A percentile compares a stretch with the other conserved stretches of the same genome.
phyloP scores from a whole-genome alignment of 1,140 invertebrate species.

The Drosophila auraria region DNA sequence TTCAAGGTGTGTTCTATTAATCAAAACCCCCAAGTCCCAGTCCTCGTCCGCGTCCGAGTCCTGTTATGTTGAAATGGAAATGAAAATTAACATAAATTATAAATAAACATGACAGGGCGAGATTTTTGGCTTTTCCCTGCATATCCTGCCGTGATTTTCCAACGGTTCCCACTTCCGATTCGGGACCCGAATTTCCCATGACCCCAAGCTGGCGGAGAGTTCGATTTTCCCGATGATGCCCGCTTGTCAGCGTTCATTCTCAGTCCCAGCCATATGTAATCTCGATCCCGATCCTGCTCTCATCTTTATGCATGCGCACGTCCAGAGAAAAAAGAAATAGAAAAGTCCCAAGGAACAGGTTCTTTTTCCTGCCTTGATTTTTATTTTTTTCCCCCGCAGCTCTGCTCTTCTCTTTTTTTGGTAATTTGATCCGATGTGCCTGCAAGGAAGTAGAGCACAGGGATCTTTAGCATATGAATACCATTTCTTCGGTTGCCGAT shows the following conservation, averaged over 20 bases:
- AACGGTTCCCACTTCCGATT: slow-evolving; percentile 78
- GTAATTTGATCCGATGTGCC: slow-evolving; percentile 68
- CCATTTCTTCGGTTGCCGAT: slow-evolving; percentile 51
- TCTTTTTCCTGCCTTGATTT: slow-evolving; percentile 70
- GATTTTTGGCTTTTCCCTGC: slow-evolving; percentile 24
- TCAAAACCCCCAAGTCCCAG: slow-evolving; percentile 42
- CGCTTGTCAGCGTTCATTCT: slow-evolving; percentile 66
- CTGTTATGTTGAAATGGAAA: slow-evolving; percentile 65
- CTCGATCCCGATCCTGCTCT: slow-evolving; percentile 33
- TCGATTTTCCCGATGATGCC: slow-evolving; percentile 62
- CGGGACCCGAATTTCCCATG: slow-evolving; percentile 67
- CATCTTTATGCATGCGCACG: slow-evolving; percentile 63
- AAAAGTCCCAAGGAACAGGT: slow-evolving; percentile 63
- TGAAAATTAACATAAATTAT: slow-evolving; percentile 80
- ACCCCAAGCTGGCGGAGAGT: slow-evolving; percentile 42
- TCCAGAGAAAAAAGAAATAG: slow-evolving; percentile 1
- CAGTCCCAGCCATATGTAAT: slow-evolving; percentile 53
- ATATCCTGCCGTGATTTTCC: slow-evolving; percentile 62
- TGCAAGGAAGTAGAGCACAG: slow-evolving; percentile 68
- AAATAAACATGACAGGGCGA: slow-evolving; percentile 64
- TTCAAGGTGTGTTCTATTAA: slow-evolving; percentile 77
- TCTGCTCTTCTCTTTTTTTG: slow-evolving; percentile 34
- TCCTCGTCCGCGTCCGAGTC: background rate
- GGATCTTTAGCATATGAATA: slow-evolving; percentile 69
- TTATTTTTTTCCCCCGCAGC: slow-evolving; percentile 2